Base-by-base conservation (phyloP, 2,888 invertebrate genomes). In the Drosophila neonasuta region DNA sequence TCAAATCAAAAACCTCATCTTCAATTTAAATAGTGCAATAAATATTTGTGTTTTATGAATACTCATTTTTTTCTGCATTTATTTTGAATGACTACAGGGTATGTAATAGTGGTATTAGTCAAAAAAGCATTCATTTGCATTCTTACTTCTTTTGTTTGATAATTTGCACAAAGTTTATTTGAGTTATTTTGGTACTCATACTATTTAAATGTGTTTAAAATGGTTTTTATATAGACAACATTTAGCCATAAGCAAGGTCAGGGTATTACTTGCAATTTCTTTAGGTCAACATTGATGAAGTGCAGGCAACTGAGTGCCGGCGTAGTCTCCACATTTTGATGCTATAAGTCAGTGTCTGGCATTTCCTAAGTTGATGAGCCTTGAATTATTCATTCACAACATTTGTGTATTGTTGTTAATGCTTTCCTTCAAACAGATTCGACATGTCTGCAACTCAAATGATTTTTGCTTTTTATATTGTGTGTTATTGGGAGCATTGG, bases 251-350 rank as follows among this genome's bases (percentile, higher is more conserved):
- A 60, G 55, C 74, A 80, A 79, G 81, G 84, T 68, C 79, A 59
- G 24, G n/a, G 44, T 56, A 83, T 83, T 83, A 86, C 86, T 86
- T 80, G 83, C 86, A 79, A 66, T 80, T 68, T 66, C 62, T 66
- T 67, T 60, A 54, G 48, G 54, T 61, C 44, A 61, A 48, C 61
- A 42, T 55, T 65, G 59, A 70, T 65, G 56, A 48, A 68, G 65
- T 64, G 32, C 42, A 55, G 8, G 32, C 30, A 45, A 45, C n/a
- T 6, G 39, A 20, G 34, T 6, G n/a, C 1, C 11, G 20, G 41
- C 20, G 49, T 29, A 41, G 17, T 30, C 24, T 24, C 24, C 13
- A 59, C 9, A 11, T 29, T 52, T 52, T 48, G 42, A 48, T 30
- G 57, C 45, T 49, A 61, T 36, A 6, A n/a, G 58, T 63, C 39